These are phyloP conservation scores for Drosophila affinis DNA, from an alignment of 2,888 invertebrate genomes.

Conservation along the genomic window DNA sequence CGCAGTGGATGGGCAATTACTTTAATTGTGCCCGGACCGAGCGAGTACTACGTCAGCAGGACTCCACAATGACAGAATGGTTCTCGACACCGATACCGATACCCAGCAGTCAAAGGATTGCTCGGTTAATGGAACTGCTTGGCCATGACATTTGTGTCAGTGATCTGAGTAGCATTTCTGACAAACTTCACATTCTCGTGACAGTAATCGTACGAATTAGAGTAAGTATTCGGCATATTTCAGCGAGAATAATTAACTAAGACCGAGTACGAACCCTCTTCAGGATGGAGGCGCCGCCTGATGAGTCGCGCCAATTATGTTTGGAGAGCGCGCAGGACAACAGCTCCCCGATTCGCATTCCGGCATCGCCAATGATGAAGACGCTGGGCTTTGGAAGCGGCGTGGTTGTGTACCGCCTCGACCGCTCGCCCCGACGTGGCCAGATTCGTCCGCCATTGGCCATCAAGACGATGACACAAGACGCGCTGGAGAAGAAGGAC, in stretches of 20 bases:
- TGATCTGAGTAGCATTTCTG: not conserved
- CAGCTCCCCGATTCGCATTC: conserved; percentile 85
- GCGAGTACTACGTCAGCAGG: conserved; percentile 23
- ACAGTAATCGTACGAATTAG: not conserved
- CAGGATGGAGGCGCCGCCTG: conserved; percentile 76
- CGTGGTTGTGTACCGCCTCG: conserved; percentile 90
- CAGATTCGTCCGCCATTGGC: conserved; percentile 93
- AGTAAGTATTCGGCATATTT: not conserved
- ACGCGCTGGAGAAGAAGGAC: conserved; percentile 64
- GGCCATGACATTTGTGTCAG: not conserved
- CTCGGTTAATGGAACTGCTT: not conserved
- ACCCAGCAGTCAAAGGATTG: conserved; percentile 10
- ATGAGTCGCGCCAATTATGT: conserved; percentile 67
- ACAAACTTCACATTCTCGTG: not conserved
- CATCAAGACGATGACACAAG: conserved; percentile 88
- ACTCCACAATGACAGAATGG: conserved; percentile 9
- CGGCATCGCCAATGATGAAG: conserved; percentile 89
- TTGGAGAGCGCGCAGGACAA: conserved; percentile 68
- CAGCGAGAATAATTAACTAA: not conserved
- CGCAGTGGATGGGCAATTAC: conserved; percentile 56
- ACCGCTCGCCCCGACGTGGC: conserved; percentile 89
- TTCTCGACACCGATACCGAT: conserved; percentile 1
- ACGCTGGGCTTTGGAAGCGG: conserved; percentile 92
- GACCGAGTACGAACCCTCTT: not conserved
- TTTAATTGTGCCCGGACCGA: conserved; percentile 56